Conservation (phyloP, 2,113 vertebrate species). For the Rhinolophus sinicus region DNA sequence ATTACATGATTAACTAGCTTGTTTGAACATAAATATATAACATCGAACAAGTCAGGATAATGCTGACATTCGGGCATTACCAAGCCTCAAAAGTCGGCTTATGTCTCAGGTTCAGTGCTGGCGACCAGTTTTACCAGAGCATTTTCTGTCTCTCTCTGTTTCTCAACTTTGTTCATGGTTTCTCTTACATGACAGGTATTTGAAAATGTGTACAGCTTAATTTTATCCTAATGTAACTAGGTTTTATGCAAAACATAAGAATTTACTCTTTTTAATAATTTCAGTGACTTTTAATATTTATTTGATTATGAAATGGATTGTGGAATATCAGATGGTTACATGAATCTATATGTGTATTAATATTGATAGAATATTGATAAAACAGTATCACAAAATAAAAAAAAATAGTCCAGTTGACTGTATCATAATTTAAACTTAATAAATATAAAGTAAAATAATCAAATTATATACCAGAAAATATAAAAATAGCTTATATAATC, state of each 20-base stretch:
- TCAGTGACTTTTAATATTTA: not conserved
- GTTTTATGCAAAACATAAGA: not conserved
- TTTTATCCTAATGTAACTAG: not conserved
- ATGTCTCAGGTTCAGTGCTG: not conserved
- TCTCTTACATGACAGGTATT: not conserved
- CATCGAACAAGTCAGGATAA: not conserved
- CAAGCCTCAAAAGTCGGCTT: not conserved
- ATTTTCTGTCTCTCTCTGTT: not conserved
- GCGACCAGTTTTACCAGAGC: not conserved
- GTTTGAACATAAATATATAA: not conserved
- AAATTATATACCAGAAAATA: not conserved
- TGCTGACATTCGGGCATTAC: not conserved
- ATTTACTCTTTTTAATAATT: not conserved
- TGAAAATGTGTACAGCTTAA: not conserved
- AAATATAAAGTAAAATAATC: not conserved
- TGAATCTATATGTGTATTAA: not conserved
- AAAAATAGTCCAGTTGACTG: not conserved
- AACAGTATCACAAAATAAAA: not conserved
- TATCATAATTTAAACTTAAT: not conserved
- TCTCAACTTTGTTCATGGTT: not conserved
- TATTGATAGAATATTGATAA: not conserved
- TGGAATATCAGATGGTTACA: not conserved
- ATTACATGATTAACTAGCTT: not conserved
- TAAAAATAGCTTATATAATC: not conserved
- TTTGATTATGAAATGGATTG: not conserved